Percentiles rank a stretch among this genome's conserved stretches.
phyloP scores from a whole-genome alignment of 2,888 invertebrate genomes.

The Branchipolynoe longqiensis region DNA sequence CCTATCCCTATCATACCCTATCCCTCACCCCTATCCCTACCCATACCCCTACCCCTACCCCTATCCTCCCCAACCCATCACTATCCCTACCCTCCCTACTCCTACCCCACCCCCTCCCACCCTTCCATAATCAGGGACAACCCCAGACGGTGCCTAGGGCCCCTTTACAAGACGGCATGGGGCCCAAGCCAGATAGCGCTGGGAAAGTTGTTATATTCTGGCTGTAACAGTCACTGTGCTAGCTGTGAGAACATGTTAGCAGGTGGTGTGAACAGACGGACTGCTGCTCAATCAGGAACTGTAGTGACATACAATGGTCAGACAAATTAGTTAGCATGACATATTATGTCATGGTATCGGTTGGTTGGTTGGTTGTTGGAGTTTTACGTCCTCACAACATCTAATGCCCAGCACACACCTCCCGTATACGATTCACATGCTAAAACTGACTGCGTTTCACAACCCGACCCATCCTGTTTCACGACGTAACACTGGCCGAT shows the following conservation, averaged over 20 bases:
- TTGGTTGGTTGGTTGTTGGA: too few species aligned
- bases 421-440: too few species aligned
- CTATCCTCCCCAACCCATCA: neutral
- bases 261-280: too few species aligned
- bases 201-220: constrained; percentile 24
- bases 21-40: neutral
- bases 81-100: neutral
- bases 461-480: too few species aligned
- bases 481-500: too few species aligned
- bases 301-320: too few species aligned
- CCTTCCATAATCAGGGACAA: neutral
- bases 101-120: neutral
- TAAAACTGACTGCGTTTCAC: too few species aligned
- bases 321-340: too few species aligned
- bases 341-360: too few species aligned
- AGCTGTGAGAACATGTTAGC: neutral
- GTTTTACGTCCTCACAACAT: too few species aligned
- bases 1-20: neutral
- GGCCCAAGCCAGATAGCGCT: neutral
- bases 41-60: neutral
- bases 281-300: too few species aligned
- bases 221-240: neutral
- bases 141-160: neutral
- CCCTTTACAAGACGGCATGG: constrained; percentile 12
- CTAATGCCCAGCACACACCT: too few species aligned